Evolutionary conservation across 2,113 vertebrate species (phyloP).

Genomic region (Hyla sarda): DNA sequence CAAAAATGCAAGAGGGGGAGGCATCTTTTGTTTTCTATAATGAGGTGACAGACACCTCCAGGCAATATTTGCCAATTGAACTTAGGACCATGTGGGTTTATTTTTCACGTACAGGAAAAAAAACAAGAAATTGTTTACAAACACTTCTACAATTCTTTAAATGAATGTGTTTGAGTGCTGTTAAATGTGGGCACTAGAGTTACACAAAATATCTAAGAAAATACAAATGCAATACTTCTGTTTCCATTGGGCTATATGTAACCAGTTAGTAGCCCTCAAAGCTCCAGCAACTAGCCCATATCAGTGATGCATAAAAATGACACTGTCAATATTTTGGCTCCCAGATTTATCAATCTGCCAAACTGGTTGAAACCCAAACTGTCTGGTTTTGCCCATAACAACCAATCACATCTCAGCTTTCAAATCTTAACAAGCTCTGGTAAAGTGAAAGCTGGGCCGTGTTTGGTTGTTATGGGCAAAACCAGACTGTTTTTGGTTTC

Average conservation of each 20-base stretch:
- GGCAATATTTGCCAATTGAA: constrained; percentile 69
- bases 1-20: constrained; percentile 73
- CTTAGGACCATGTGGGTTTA: constrained; percentile 35
- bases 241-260: background rate
- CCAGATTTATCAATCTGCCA: no score
- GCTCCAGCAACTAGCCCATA: no score
- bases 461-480: no score
- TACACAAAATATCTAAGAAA: background rate
- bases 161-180: background rate
- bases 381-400: no score
- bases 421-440: no score
- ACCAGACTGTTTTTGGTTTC: no score
- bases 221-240: background rate
- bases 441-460: no score
- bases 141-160: background rate
- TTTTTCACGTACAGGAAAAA: background rate
- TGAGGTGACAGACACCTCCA: constrained; percentile 81
- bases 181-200: background rate
- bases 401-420: no score
- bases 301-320: no score
- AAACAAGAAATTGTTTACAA: background rate
- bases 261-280: no score
- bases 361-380: no score
- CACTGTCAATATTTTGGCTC: no score
- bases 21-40: constrained; percentile 81